Evolutionary conservation across 1,140 invertebrate species (phyloP), one percentile per base, ranked within the genome.

Genomic region (Sitobion miscanthi): DNA sequence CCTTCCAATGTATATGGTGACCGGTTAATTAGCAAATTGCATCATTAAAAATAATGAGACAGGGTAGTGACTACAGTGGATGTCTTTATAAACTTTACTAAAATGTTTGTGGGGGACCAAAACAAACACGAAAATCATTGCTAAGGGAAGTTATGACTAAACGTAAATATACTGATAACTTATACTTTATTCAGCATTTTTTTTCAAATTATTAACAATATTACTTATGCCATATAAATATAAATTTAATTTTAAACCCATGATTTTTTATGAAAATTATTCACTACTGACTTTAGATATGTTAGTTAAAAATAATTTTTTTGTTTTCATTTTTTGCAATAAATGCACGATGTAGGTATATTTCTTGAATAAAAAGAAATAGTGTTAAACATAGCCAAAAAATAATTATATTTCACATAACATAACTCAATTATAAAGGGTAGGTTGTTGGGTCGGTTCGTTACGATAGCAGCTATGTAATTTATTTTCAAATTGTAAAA

Each of bases 31-130:
- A 93, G 82, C 35, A 93, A 93, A 93, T 93, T 83, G 91, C 91
- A 93, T 93, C 91, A 93, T 93, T 93, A 93, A 93, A 93, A 93
- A 85, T 93, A 93, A 93, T 85, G 77, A 93, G 91, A 93, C 45
- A 52, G 91, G 82, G 77, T 52, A 30, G 35, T 42, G 49, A 23
- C 85, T 93, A 35, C 30, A n/a, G 49, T 57, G 35, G 1, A 93
- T 93, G 47, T 86, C 82, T 85, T 85, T 57, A 85, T 93, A 38
- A 47, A 85, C 17, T 86, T 23, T 11, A 21, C 25, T 14, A 45
- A n/a, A 92, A 86, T 54, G 91, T 93, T 86, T 93, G 82, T 11
- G n/a, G 9, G 47, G 82, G 82, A 86, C 49, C 49, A 85, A 57
- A 85, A 93, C 21, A 93, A 93, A 93, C 82, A 93, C 35, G 25